Evolutionary conservation across 2,113 vertebrate species (phyloP).

Genomic region (Bungarus multicinctus): DNA sequence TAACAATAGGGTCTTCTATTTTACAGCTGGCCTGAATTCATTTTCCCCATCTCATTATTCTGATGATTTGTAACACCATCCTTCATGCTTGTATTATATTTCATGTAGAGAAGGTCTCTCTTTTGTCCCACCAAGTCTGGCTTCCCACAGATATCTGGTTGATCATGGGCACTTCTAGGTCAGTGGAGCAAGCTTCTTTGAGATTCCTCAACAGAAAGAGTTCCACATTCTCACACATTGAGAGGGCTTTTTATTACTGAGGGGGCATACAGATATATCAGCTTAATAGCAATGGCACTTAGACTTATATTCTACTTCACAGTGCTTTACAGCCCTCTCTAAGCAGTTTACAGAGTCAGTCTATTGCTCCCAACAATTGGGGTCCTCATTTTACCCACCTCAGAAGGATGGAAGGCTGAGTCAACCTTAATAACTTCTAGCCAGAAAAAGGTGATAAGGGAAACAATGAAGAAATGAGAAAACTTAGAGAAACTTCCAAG

Average conservation of each 20-base stretch:
- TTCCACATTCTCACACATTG: no score
- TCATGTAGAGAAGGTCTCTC: not conserved
- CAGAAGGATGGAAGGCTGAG: no score
- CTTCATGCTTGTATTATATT: not conserved
- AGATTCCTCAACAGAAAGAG: not conserved
- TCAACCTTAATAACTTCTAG: not conserved
- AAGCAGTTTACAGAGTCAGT: no score
- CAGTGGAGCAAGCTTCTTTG: not conserved
- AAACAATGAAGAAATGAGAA: no score
- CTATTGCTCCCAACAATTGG: no score
- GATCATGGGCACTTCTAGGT: not conserved
- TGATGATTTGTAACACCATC: not conserved
- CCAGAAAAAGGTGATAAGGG: not conserved
- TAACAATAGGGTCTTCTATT: not conserved
- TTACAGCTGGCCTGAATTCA: not conserved
- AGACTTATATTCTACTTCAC: no score
- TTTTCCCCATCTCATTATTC: not conserved
- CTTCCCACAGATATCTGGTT: not conserved
- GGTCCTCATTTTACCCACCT: no score
- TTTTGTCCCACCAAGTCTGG: not conserved
- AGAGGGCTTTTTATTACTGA: no score
- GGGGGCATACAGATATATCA: no score
- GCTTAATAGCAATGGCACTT: no score
- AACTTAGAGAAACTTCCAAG: no score
- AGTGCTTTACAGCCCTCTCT: no score